Evolutionary conservation across 2,113 vertebrate genomes (phyloP).

Genomic region (Lagenorhynchus albirostris): DNA sequence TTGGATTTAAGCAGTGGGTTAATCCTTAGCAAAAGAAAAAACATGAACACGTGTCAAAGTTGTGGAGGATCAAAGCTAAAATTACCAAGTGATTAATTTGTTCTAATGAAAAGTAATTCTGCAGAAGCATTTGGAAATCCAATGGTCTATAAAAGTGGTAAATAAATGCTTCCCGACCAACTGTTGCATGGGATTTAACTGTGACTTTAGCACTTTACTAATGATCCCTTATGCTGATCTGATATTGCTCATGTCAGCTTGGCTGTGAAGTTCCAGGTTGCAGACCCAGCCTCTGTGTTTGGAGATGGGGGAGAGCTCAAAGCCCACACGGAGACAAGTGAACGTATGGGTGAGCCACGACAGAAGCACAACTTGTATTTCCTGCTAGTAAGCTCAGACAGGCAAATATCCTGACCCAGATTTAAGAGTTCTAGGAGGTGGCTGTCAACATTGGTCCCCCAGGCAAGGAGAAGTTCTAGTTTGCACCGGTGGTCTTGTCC

Average conservation of each 20-base stretch:
- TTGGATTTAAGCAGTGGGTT: neutral
- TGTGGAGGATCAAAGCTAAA: slow-evolving; percentile 10
- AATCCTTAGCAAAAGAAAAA: neutral
- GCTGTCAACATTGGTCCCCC: neutral
- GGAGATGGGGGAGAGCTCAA: neutral
- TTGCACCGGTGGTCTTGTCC: neutral
- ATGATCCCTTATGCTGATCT: neutral
- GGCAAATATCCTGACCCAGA: neutral
- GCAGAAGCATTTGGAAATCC: slow-evolving; percentile 31
- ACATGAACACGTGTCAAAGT: neutral
- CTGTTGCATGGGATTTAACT: neutral
- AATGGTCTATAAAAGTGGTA: neutral
- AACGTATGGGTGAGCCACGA: neutral
- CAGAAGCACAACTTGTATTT: neutral
- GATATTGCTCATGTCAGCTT: neutral
- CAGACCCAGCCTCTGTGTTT: neutral
- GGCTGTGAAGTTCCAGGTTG: neutral
- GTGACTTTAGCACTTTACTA: neutral
- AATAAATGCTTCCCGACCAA: neutral
- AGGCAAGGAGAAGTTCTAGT: neutral
- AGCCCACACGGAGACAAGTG: neutral
- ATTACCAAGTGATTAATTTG: neutral
- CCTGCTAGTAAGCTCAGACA: neutral
- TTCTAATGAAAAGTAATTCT: slow-evolving; percentile 45
- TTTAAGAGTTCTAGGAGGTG: neutral